These are phyloP conservation scores for Heliconius hewitsoni DNA, from an alignment of 1,140 invertebrate genomes.

Conservation along the genomic window DNA sequence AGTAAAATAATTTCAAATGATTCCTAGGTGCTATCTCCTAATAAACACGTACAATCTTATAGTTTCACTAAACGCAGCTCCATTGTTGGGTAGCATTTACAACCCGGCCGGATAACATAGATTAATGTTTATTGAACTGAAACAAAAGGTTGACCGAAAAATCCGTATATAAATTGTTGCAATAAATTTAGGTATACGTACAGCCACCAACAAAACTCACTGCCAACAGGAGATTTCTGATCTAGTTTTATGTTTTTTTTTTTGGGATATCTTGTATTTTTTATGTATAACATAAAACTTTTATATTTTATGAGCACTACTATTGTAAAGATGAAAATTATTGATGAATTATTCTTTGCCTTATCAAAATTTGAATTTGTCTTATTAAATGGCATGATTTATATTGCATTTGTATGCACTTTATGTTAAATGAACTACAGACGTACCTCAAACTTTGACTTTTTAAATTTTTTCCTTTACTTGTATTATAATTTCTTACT, in stretches of 20 bases:
- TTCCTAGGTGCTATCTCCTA: not conserved
- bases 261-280: not conserved
- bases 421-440: too few relatives aligned
- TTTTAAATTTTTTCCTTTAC: too few relatives aligned
- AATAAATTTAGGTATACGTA: slow-evolving; percentile 35
- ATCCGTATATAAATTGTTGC: slow-evolving; percentile 36
- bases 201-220: slow-evolving; percentile 24
- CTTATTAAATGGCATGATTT: too few relatives aligned
- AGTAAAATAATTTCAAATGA: not conserved
- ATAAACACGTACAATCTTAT: not conserved
- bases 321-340: not conserved
- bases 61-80: slow-evolving; percentile 28
- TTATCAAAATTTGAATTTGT: too few relatives aligned
- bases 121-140: slow-evolving; percentile 43
- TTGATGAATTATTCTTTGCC: too few relatives aligned
- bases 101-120: slow-evolving; percentile 35
- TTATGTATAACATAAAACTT: too few relatives aligned
- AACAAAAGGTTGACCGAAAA: slow-evolving; percentile 43
- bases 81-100: slow-evolving; percentile 23
- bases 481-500: too few relatives aligned
- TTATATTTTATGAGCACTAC: not conserved
- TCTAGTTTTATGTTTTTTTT: not conserved
- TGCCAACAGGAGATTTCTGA: slow-evolving; percentile 14
- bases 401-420: too few relatives aligned
- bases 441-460: too few relatives aligned